Evolutionary conservation across 2,113 vertebrate genomes (phyloP).

Genomic region (Ammodytes marinus): DNA sequence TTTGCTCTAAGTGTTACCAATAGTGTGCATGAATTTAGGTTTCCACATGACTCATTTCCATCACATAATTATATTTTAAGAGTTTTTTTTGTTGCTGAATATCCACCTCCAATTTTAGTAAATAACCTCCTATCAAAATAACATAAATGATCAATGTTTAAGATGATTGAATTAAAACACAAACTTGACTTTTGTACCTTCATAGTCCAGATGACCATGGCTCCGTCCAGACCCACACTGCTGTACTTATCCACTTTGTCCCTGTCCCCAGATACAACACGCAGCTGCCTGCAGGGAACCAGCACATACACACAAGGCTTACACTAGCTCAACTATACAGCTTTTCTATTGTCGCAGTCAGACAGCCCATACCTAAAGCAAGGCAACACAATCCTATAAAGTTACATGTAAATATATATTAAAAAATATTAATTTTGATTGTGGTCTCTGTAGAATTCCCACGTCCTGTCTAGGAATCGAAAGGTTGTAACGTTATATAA

Average conservation of each 20-base stretch:
- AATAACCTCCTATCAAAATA: neutral
- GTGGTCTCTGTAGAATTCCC: neutral
- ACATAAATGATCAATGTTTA: neutral
- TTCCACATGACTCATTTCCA: neutral
- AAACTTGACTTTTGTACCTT: constrained; percentile 71
- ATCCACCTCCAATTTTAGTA: neutral
- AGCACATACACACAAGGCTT: neutral
- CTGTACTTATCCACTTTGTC: constrained; percentile 82
- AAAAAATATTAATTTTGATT: too few relatives aligned
- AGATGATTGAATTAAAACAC: neutral
- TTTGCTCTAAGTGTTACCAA: neutral
- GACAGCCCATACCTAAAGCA: neutral
- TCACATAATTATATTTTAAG: neutral
- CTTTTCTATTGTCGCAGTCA: neutral
- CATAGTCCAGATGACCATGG: constrained; percentile 84
- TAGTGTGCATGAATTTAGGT: too few relatives aligned
- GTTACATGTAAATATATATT: neutral
- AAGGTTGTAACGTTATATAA: neutral
- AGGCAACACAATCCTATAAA: neutral
- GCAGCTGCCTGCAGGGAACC: constrained; percentile 70
- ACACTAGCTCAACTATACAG: neutral
- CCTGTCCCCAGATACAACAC: constrained; percentile 72
- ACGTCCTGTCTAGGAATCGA: neutral
- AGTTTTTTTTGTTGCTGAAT: neutral
- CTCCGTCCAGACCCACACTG: constrained; percentile 85